phyloP scores from a whole-genome alignment of 53 echinoderm and acorn worm species.

The Mesocentrotus franciscanus region DNA sequence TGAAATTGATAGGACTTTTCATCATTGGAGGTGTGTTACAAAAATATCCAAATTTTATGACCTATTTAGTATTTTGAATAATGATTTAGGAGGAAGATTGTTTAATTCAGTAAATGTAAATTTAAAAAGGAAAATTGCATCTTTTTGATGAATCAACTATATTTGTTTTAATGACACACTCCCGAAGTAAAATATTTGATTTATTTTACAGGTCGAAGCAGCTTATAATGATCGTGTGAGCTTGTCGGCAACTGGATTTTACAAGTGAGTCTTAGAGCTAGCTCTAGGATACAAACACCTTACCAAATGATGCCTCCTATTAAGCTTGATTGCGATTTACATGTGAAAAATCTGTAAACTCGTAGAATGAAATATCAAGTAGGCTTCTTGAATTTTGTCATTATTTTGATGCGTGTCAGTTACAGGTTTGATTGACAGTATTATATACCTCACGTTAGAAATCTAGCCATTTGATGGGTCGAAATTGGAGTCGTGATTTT shows the following conservation, averaged over 20 bases:
- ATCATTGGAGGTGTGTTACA: neutral
- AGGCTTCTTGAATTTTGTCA: neutral
- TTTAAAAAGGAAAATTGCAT: neutral
- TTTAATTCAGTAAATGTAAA: neutral
- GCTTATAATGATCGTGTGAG: conserved; percentile 80
- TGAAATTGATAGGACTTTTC: neutral
- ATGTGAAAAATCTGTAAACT: neutral
- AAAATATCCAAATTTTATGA: neutral
- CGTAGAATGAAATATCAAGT: neutral
- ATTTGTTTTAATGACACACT: neutral
- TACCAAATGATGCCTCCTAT: neutral
- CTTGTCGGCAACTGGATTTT: conserved; percentile 82
- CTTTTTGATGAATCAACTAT: no score
- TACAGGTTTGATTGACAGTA: neutral
- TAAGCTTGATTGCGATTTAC: neutral
- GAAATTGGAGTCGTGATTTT: no score
- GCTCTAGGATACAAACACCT: neutral
- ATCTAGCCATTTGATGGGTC: no score
- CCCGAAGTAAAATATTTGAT: neutral
- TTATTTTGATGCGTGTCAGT: neutral
- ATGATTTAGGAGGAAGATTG: neutral
- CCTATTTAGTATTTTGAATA: neutral
- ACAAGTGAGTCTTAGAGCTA: conserved; percentile 69
- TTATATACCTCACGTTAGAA: no score
- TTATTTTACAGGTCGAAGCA: conserved; percentile 67